A percentile compares a stretch with the other conserved stretches of the same genome.
These are phyloP conservation scores for Arctocebus calabarensis DNA, from an alignment of 2,797 vertebrate species.

Conservation along the genomic window DNA sequence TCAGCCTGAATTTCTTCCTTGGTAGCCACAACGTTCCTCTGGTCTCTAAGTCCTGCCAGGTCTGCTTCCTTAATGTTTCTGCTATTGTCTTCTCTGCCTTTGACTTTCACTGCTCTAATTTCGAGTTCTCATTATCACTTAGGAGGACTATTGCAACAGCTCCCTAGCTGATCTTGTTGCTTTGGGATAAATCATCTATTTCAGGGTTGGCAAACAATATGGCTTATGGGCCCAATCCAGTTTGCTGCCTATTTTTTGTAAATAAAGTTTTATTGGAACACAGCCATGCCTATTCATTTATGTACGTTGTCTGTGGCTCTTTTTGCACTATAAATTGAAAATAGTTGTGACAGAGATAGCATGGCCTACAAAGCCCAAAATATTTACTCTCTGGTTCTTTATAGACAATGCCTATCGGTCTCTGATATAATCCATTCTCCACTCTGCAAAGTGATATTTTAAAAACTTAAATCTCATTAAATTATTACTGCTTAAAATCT, in stretches of 20 bases:
- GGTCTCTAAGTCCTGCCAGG: background rate
- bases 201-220: background rate
- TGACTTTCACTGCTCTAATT: background rate
- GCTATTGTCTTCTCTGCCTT: background rate
- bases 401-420: background rate
- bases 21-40: background rate
- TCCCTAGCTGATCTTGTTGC: background rate
- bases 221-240: background rate
- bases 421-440: constrained; percentile 1
- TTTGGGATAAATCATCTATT: background rate
- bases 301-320: background rate
- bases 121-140: background rate
- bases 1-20: background rate
- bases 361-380: background rate
- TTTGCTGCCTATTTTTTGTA: background rate
- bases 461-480: constrained; percentile 31
- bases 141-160: background rate
- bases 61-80: constrained; percentile 29
- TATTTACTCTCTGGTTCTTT: background rate
- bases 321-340: background rate
- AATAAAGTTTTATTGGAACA: constrained; percentile 26
- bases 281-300: background rate
- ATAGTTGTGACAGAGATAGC: background rate
- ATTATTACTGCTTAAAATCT: background rate
- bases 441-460: background rate